These are phyloP conservation scores for Lichenostomus cassidix DNA, from an alignment of 2,113 vertebrate genomes.

Conservation along the genomic window DNA sequence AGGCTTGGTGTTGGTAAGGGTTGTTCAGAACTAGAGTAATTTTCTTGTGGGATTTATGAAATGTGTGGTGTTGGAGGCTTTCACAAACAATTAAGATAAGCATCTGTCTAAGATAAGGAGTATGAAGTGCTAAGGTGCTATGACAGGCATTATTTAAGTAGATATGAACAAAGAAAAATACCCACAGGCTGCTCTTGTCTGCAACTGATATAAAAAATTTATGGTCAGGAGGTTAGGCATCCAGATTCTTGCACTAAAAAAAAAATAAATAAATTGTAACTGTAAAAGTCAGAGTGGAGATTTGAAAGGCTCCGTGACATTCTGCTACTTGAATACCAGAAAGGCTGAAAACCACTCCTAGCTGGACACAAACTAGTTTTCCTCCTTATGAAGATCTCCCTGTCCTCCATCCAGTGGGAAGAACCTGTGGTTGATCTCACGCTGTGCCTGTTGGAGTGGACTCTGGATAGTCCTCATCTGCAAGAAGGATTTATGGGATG, in stretches of 20 bases:
- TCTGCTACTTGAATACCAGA: background rate
- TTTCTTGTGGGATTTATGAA: background rate
- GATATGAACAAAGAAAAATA: background rate
- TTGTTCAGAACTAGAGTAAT: background rate
- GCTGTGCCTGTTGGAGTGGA: background rate
- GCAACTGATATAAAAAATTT: background rate
- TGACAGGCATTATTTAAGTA: background rate
- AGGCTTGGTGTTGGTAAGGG: background rate
- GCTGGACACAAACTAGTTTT: background rate
- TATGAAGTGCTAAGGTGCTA: background rate
- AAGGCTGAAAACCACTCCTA: background rate
- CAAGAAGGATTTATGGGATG: background rate
- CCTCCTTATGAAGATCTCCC: background rate
- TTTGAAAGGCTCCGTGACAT: background rate
- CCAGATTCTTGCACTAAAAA: background rate
- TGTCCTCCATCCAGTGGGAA: background rate
- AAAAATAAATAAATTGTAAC: background rate
- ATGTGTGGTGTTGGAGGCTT: background rate
- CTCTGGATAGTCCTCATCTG: background rate
- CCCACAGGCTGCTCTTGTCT: background rate
- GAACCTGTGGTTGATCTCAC: background rate
- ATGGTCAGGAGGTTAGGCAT: background rate
- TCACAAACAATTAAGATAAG: background rate
- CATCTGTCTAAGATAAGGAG: background rate
- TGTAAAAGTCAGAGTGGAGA: background rate